phyloP scores from a whole-genome alignment of 2,888 invertebrate genomes.

The Lissocephala sabroskyi region DNA sequence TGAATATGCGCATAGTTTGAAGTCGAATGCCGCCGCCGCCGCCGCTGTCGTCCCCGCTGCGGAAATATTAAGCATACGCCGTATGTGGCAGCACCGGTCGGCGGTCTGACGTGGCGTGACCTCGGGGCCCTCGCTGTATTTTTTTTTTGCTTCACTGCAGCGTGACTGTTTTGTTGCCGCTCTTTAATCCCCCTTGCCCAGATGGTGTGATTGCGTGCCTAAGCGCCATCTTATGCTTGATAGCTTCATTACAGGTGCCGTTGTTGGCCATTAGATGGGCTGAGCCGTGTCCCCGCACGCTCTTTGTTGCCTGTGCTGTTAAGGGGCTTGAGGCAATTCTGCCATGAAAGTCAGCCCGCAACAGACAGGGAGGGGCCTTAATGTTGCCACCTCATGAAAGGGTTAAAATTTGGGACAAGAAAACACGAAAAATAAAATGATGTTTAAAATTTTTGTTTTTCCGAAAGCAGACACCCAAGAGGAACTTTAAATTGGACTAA shows the following conservation, averaged over 20 bases:
- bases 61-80: slow-evolving; percentile 62
- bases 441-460: too few relatives aligned
- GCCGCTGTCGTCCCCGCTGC: too few relatives aligned
- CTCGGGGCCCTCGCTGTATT: slow-evolving; percentile 11
- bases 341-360: too few relatives aligned
- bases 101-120: background rate
- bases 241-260: slow-evolving; percentile 53
- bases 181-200: slow-evolving; percentile 11
- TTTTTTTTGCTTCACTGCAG: background rate
- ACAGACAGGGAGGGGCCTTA: too few relatives aligned
- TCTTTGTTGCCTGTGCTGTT: too few relatives aligned
- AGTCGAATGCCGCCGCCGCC: slow-evolving; percentile 1
- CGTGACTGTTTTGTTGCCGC: background rate
- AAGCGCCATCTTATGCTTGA: slow-evolving; percentile 61
- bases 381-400: too few relatives aligned
- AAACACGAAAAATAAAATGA: too few relatives aligned
- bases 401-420: too few relatives aligned
- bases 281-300: too few relatives aligned
- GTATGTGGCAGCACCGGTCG: slow-evolving; percentile 19
- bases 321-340: too few relatives aligned
- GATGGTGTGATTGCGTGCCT: slow-evolving; percentile 62
- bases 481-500: too few relatives aligned
- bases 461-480: too few relatives aligned
- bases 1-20: slow-evolving; percentile 52
- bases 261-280: slow-evolving; percentile 15